Conservation (phyloP, 2,113 vertebrate species). For the Acanthisitta chloris region DNA sequence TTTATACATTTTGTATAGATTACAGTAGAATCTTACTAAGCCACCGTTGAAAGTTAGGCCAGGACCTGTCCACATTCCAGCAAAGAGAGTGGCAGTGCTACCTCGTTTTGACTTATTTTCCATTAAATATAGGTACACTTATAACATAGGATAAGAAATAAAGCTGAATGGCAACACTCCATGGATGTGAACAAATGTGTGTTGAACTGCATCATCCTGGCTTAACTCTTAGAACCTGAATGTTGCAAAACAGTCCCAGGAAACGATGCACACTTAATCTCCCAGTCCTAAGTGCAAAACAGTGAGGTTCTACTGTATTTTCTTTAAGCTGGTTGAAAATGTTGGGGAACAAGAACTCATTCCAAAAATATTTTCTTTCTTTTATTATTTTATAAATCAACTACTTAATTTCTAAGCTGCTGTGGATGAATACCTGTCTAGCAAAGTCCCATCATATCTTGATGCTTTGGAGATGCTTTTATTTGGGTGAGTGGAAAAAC, state of each 20-base stretch:
- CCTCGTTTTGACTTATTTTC: conserved; percentile 41
- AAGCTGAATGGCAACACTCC: not conserved
- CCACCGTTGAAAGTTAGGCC: not conserved
- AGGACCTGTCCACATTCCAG: not conserved
- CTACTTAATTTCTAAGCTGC: not conserved
- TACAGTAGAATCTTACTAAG: conserved; percentile 1
- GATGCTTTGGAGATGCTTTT: not conserved
- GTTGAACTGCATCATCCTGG: not conserved
- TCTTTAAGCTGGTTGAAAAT: conserved; percentile 25
- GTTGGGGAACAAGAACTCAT: conserved; percentile 11
- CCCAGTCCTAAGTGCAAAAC: not conserved
- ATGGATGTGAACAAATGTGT: not conserved
- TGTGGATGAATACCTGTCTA: not conserved
- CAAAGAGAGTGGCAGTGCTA: conserved; percentile 26
- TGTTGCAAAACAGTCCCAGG: not conserved
- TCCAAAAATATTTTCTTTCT: not conserved
- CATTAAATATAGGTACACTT: not conserved
- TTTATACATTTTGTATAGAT: conserved; percentile 24
- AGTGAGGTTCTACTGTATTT: not conserved
- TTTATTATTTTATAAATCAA: not conserved
- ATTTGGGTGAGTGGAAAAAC: not conserved
- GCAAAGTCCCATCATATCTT: not conserved
- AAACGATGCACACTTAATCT: not conserved
- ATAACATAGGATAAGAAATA: not conserved
- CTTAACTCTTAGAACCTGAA: not conserved